Evolutionary conservation across 1,140 invertebrate species (phyloP), one percentile per base, ranked within the genome.

Genomic region (Pogonus chalceus): DNA sequence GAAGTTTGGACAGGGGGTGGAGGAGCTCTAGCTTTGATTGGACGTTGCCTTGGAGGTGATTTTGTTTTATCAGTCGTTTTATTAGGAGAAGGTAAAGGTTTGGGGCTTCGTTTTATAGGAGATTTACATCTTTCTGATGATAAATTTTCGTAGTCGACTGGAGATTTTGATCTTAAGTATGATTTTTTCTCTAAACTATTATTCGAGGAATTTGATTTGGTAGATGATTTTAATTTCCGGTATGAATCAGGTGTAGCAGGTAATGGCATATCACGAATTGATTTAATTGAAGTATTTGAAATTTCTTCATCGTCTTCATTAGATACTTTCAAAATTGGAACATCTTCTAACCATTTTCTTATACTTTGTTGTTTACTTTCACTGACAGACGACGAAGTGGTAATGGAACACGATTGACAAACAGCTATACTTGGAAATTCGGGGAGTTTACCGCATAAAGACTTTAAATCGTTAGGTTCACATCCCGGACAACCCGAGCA

Each of bases 281-380:
- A 50, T 59, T 61, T 37, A 65, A 24, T 35, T 49, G 35, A 65
- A 67, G n/a, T 69, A 63, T 2, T 64, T 63, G n/a, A 60, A 65
- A 46, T 60, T 56, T 62, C 57, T 53, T 55, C 24, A 60, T n/a
- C 59, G 60, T 61, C 59, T 69, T 70, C 66, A 73, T 67, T 43
- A 43, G 54, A 58, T 20, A 62, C 72, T 72, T 64, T 75, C 16
- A 69, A 54, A 23, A 67, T 35, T 26, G 81, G 79, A 14, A 90
- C 80, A 62, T 87, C 82, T 64, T 88, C 85, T 20, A 90, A 63
- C 87, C 87, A 88, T 64, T 87, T 83, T 54, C 84, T 72, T 3
- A 90, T 86, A 61, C 78, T 84, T 55, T 74, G 75, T 61, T 84
- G 78, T 63, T 87, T 84, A 62, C 70, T 76, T 56, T 88, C 85